Base-by-base conservation (phyloP, 2,888 invertebrate species). In the Parapristionchus giblindavisi region DNA sequence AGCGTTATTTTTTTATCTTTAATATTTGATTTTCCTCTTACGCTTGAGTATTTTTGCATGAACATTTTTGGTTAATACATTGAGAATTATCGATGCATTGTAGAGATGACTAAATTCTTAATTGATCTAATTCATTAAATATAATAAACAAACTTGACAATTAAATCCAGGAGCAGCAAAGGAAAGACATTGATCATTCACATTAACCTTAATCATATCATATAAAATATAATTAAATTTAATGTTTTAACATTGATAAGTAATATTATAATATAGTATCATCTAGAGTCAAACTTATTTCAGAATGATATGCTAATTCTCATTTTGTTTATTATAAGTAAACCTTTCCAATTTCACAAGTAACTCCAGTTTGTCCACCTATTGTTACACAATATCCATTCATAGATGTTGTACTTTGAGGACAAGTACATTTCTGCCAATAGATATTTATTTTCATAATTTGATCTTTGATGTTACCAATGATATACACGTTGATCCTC, bases 61-160 rank as follows among this genome's bases (percentile, higher is more conserved):
- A 4, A 14, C 68, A 68, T 34, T 24, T n/a, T 24, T 36, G 38
- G 40, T 52, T 68, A 52, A 68, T 3, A 38, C 68, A 68, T 24
- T 34, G 36, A 2, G 68, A 68, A 54, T n/a, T 43, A 21, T 68
- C 68, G 54, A 68, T 52, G 52, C 68, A 68, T 68, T 68, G 68
- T 14, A 68, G 68, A 32, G 68, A 68, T 21, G 68, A 68, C 63
- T 65, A 43, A 3, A 65, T 43, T 27, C 17, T 14, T 14, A 29
- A 29, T 27, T 24, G 24, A 3, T 61, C 11, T n/a, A 1, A n/a
- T n/a, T n/a, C n/a, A n/a, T n/a, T n/a, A n/a, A n/a, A n/a, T n/a
- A n/a, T 43, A 43, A 4, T 40, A 2, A 27, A 29, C 63, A 29
- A 29, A 65, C 63, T 34, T 68, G 68, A 34, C 68, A 68, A 52